Evolutionary conservation across 2,797 vertebrate genomes (phyloP).

Genomic region (Pseudocheirus occidentalis): DNA sequence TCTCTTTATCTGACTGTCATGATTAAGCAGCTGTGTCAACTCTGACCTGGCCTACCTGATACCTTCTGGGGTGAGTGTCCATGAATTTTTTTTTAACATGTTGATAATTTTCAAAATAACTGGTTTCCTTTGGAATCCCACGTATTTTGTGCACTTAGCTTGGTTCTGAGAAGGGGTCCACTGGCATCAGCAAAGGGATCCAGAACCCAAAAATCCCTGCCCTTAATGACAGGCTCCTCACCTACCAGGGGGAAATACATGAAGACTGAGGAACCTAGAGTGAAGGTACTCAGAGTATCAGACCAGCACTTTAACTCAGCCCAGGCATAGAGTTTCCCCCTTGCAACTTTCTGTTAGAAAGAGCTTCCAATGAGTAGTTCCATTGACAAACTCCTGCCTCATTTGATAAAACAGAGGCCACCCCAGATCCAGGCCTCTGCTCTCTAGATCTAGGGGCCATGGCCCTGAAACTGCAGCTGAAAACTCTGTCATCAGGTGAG

Average conservation of each 20-base stretch:
- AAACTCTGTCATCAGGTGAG: rapidly evolving
- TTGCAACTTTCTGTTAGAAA: rapidly evolving
- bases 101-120: not conserved
- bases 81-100: not conserved
- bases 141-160: not conserved
- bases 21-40: not conserved
- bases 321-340: rapidly evolving
- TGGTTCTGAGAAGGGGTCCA: not conserved
- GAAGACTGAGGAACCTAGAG: not conserved
- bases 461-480: rapidly evolving
- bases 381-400: no score
- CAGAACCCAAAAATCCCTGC: not conserved
- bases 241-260: not conserved
- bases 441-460: not conserved
- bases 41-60: not conserved
- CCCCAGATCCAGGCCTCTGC: not conserved
- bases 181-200: not conserved
- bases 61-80: rapidly evolving
- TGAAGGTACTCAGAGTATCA: no score
- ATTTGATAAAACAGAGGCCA: not conserved
- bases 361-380: not conserved
- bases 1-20: rapidly evolving
- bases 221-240: not conserved
- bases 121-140: not conserved
- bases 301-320: not conserved